Base-by-base conservation (phyloP, 2,888 invertebrate species). In the Coelopa pilipes region DNA sequence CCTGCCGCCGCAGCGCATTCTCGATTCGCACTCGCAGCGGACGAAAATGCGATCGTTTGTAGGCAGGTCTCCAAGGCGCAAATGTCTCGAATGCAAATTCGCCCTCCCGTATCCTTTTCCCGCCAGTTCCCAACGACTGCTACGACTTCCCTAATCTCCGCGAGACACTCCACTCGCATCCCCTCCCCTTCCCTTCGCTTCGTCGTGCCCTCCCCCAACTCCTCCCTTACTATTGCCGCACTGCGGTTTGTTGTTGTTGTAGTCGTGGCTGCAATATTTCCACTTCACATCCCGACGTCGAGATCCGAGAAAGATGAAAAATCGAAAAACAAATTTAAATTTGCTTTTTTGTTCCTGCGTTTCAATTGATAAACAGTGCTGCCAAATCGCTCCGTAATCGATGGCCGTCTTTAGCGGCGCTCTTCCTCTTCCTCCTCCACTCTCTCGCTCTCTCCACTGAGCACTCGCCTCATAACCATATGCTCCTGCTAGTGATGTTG, bases 321-420 rank as follows among this genome's bases (percentile, higher is more conserved):
- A 70, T 49, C 60, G 70, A 59, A 47, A 49, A 24, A 70, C 46
- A 62, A 65, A 65, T 71, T 71, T 71, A 46, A 71, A 71, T 71
- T 71, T 34, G 34, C 7, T 34, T 34, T 34, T 34, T 34, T 34
- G 2, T 34, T 34, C 34, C n/a, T n/a, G 34, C 34, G 7, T 34
- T 71, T 57, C 71, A 65, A 55, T 65, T 71, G 71, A 71, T 71
- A 63, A 71, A 71, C 63, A 63, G 49, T 71, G 57, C 53, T 71
- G 71, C 71, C 71, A 71, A 53, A 63, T 55, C 65, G 55, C 49
- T 34, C 65, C 47, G 55, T 63, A 71, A 71, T 71, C 71, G 71
- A 71, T 71, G 49, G 65, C 53, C 17, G 53, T 17, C 10, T 19
- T 21, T 59, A 13, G 21, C 50, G 19, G 46, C 46, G 34, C 34